These are phyloP conservation scores for Meloidogyne floridensis DNA, from an alignment of 1,140 invertebrate species.

Conservation along the genomic window DNA sequence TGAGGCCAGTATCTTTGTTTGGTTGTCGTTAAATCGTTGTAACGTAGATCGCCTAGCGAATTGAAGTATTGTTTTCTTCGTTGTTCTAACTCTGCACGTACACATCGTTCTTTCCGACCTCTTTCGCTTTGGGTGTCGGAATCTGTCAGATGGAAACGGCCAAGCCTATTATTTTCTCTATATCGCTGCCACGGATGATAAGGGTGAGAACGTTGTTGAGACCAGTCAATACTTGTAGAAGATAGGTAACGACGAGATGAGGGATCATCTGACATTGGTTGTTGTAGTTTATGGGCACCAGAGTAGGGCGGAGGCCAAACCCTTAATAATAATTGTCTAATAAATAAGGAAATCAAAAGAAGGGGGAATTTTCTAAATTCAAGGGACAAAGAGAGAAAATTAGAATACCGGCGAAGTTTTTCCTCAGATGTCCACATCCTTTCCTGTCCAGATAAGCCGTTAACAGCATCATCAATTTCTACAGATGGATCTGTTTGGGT, in stretches of 20 bases:
- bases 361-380: no score
- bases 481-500: conserved; percentile 17
- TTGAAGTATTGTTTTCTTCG: conserved; percentile 42
- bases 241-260: background rate
- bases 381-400: background rate
- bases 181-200: background rate
- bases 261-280: background rate
- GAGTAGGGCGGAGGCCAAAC: background rate
- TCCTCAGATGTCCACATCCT: background rate
- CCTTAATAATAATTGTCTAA: background rate
- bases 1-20: conserved; percentile 24
- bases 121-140: conserved; percentile 1
- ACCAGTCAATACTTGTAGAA: background rate
- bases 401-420: background rate
- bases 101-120: conserved; percentile 29
- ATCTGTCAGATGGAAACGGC: conserved; percentile 9
- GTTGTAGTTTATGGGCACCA: background rate
- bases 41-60: conserved; percentile 44
- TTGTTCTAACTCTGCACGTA: conserved; percentile 55
- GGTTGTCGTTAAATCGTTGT: background rate
- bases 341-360: no score
- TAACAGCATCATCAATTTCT: background rate
- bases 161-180: background rate
- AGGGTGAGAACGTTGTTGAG: conserved; percentile 3
- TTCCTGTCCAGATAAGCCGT: background rate